These are phyloP conservation scores for Spodoptera exigua DNA, from an alignment of 2,888 invertebrate species.

Conservation along the genomic window DNA sequence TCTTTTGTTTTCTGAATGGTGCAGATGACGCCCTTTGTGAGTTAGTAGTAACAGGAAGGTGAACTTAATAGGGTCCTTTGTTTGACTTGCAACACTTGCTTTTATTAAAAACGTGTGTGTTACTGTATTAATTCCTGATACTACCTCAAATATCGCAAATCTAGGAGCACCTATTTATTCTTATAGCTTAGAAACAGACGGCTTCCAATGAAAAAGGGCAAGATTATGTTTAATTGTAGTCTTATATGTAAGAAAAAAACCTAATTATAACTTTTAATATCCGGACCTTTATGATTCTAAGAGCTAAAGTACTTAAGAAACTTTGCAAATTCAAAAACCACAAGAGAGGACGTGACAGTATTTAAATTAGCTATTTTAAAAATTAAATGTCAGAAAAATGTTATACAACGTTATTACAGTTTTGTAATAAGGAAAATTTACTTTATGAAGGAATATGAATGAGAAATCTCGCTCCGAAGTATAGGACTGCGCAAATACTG, in stretches of 20 bases:
- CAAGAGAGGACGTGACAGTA: constrained; percentile 23
- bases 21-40: constrained; percentile 44
- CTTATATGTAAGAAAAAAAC: neutral
- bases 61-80: constrained; percentile 36
- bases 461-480: constrained; percentile 35
- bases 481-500: constrained; percentile 43
- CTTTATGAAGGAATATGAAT: constrained; percentile 37
- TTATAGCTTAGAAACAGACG: too few species aligned
- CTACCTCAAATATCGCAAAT: neutral
- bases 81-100: constrained; percentile 26
- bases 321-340: constrained; percentile 7
- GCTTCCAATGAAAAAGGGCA: too few species aligned
- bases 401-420: constrained; percentile 20
- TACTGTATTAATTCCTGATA: neutral
- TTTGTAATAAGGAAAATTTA: constrained; percentile 30
- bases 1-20: constrained; percentile 46
- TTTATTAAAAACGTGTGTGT: constrained; percentile 9
- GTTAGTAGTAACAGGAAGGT: constrained; percentile 32
- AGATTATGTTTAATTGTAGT: too few species aligned
- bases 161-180: too few species aligned
- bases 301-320: constrained; percentile 14
- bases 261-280: constrained; percentile 9
- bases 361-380: constrained; percentile 31
- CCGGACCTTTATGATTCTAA: constrained; percentile 11
- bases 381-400: constrained; percentile 24